Evolutionary conservation across 2,113 vertebrate genomes (phyloP).

Genomic region (Gorsachius goisagi): DNA sequence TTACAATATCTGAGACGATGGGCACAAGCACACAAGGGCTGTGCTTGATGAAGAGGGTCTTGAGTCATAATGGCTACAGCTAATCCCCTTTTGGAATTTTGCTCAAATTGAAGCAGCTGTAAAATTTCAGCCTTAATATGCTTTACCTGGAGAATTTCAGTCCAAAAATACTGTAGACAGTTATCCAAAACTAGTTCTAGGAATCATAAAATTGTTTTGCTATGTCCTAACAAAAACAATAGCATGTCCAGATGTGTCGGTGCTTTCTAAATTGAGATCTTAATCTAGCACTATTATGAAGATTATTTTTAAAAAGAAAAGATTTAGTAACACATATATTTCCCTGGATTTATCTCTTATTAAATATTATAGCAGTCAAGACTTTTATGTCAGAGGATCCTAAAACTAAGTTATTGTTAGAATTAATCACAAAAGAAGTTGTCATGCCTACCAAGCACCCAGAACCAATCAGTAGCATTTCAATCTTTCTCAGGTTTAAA

Average conservation of each 20-base stretch:
- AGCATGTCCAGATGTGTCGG: not conserved
- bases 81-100: not conserved
- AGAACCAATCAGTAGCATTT: not conserved
- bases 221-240: not conserved
- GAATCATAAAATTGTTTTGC: not conserved
- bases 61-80: not conserved
- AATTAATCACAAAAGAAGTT: constrained; percentile 35
- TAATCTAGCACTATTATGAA: constrained; percentile 10
- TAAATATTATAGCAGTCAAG: constrained; percentile 31
- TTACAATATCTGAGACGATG: not conserved
- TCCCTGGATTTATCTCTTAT: constrained; percentile 6
- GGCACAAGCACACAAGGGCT: not conserved
- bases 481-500: not conserved
- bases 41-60: not conserved
- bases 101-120: not conserved
- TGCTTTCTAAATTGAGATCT: constrained; percentile 4
- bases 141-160: not conserved
- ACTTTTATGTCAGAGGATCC: constrained; percentile 10
- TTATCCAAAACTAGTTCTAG: not conserved
- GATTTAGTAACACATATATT: constrained; percentile 10
- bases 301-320: not conserved
- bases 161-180: not conserved
- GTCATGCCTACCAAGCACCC: not conserved
- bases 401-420: constrained; percentile 43
- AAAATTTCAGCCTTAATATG: not conserved